Percentiles rank a stretch among this genome's conserved stretches.
phyloP scores from a whole-genome alignment of 2,888 invertebrate genomes.

The Charanyca ferruginea region DNA sequence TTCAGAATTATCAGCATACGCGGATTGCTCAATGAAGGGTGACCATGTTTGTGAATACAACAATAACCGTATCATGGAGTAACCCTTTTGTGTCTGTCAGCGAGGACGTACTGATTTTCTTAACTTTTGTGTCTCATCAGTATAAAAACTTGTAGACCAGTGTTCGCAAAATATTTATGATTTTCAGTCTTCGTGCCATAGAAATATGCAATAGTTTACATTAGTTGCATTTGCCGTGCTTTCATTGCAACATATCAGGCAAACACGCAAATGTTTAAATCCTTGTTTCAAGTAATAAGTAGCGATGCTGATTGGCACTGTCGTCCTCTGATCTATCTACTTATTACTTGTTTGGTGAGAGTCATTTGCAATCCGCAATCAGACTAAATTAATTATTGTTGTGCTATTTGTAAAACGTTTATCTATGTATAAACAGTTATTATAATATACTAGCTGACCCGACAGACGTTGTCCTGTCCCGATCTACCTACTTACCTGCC shows the following conservation, averaged over 20 bases:
- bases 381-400: conserved; percentile 13
- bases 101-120: background rate
- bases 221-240: background rate
- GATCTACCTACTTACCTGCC: no score
- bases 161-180: background rate
- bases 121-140: background rate
- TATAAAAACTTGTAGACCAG: background rate
- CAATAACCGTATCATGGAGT: conserved; percentile 1
- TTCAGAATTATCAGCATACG: conserved; percentile 2
- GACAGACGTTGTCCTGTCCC: no score
- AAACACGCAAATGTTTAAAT: conserved; percentile 22
- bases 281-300: conserved; percentile 1
- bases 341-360: background rate
- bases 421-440: conserved; percentile 20
- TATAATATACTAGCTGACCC: no score
- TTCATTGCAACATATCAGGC: background rate
- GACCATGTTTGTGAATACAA: conserved; percentile 4
- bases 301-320: background rate
- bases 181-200: background rate
- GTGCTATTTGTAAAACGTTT: conserved; percentile 9
- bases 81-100: background rate
- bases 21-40: background rate
- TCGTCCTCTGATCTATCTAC: background rate
- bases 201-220: conserved; percentile 4
- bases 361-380: conserved; percentile 4